Percentiles rank a stretch among this genome's conserved stretches.
Conservation (phyloP, 1,140 invertebrate species). For the Plodia interpunctella region DNA sequence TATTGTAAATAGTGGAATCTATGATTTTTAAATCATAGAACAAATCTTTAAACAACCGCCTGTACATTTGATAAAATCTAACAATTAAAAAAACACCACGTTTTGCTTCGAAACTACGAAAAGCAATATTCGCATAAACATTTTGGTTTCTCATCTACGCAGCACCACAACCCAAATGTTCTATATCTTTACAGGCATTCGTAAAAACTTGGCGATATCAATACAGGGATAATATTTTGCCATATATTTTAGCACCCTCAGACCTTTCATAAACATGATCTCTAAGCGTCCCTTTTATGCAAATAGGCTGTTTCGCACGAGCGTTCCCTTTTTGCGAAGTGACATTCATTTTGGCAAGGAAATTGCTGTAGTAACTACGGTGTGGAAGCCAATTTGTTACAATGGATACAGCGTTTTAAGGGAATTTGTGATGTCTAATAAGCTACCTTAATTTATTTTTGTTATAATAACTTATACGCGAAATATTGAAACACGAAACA, state of each 20-base stretch:
- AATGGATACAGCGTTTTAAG: conserved; percentile 4
- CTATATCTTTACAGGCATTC: background rate
- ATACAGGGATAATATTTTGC: background rate
- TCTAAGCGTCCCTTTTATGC: conserved; percentile 2
- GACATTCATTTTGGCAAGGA: conserved; percentile 64
- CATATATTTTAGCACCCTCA: conserved; percentile 6
- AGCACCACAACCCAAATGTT: background rate
- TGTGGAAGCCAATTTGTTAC: conserved; percentile 46
- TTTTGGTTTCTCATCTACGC: no score
- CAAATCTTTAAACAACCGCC: no score
- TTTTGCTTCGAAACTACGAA: background rate
- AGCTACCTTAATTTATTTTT: no score
- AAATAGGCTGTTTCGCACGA: conserved; percentile 4
- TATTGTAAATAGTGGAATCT: no score
- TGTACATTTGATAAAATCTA: background rate
- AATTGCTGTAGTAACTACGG: conserved; percentile 56
- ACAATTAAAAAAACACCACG: background rate
- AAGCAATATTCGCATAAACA: no score
- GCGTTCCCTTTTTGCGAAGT: conserved; percentile 48
- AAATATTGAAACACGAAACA: no score
- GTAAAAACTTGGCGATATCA: background rate
- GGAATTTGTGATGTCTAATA: background rate
- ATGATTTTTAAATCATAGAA: no score
- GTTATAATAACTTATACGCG: no score
- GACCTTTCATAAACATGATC: conserved; percentile 2